Percentiles rank a stretch among this genome's conserved stretches.
These are phyloP conservation scores for Gopherus flavomarginatus DNA, from an alignment of 2,113 vertebrate species.

Conservation along the genomic window DNA sequence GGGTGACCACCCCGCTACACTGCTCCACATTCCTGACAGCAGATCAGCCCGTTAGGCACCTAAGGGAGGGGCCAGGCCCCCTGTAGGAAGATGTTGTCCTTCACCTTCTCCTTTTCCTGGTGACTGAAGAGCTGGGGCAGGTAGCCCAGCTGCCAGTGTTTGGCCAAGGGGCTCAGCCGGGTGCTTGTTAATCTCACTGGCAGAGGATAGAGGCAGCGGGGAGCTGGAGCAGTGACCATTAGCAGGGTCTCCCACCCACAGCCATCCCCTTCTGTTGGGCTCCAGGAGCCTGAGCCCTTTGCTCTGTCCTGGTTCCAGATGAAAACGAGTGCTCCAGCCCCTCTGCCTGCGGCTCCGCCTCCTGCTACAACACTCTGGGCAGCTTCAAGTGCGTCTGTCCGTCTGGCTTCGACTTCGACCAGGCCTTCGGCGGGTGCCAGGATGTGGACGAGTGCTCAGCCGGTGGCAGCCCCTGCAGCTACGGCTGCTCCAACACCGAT, in stretches of 20 bases:
- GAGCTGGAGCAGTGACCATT: not conserved
- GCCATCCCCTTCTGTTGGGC: not conserved
- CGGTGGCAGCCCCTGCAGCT: constrained; percentile 86
- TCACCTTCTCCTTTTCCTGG: not conserved
- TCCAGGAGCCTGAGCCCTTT: not conserved
- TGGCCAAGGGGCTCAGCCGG: not conserved
- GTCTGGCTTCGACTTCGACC: constrained; percentile 92
- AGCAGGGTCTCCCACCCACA: not conserved
- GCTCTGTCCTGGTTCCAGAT: constrained; percentile 73
- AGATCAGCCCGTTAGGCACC: not conserved
- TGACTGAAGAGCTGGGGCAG: not conserved
- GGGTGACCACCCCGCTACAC: no score
- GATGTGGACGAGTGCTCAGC: constrained; percentile 91
- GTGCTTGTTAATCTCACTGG: not conserved
- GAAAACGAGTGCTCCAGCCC: constrained; percentile 91
- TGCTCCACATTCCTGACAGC: not conserved
- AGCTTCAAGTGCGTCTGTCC: constrained; percentile 96
- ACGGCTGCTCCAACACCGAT: constrained; percentile 93
- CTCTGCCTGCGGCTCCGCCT: constrained; percentile 86
- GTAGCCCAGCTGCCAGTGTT: not conserved
- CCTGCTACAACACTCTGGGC: constrained; percentile 95
- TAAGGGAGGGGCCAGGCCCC: not conserved
- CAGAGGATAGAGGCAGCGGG: accelerated
- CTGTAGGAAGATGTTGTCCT: not conserved
- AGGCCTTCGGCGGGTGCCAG: constrained; percentile 85